Evolutionary conservation across 1,140 invertebrate species (phyloP), one percentile per base, ranked within the genome.

Genomic region (Agrypnia vestita): DNA sequence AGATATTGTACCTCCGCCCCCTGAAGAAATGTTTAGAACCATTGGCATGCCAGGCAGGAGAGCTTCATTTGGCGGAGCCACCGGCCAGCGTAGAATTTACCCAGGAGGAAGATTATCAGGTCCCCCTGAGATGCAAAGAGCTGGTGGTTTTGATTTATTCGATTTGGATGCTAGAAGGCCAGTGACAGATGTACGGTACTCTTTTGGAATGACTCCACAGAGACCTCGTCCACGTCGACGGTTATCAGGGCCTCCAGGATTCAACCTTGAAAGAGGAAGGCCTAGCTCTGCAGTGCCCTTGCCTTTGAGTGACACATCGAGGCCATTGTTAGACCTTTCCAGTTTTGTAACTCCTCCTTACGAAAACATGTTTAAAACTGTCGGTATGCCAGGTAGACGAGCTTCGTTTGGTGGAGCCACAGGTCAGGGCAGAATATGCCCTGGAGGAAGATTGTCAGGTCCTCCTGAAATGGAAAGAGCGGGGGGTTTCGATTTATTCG

Each of bases 1-100:
- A 44, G 62, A 71, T 19, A 10, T 71, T 71, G 1, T 49, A 12
- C 25, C 46, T 19, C 67, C 67, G 10, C 46, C 47, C 21, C 19
- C 46, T 9, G 67, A 71, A 25, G 15, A 71, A 51, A 49, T 71
- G 67, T 71, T 71, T 49, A 25, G 62, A 46, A 67, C 62, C n/a
- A 25, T 67, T n/a, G 62, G 62, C 10, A 47, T 44, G 19, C 67
- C 67, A 17, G 47, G 12, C 1, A 21, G 47, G 49, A 71, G 67
- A 71, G 46, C 15, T 71, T 71, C 67, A 35, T 71, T 13, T 51
- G 67, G 67, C 12, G 67, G 67, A 51, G 67, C 46, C 15, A 51
- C 67, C 19, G 44, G 46, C 8, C 67, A 21, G 13, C 0, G 13
- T 21, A 49, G 21, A 13, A 49, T 71, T 10, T 71, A 15, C 25